Evolutionary conservation across 2,113 vertebrate species (phyloP).

Genomic region (Setophaga petechia): DNA sequence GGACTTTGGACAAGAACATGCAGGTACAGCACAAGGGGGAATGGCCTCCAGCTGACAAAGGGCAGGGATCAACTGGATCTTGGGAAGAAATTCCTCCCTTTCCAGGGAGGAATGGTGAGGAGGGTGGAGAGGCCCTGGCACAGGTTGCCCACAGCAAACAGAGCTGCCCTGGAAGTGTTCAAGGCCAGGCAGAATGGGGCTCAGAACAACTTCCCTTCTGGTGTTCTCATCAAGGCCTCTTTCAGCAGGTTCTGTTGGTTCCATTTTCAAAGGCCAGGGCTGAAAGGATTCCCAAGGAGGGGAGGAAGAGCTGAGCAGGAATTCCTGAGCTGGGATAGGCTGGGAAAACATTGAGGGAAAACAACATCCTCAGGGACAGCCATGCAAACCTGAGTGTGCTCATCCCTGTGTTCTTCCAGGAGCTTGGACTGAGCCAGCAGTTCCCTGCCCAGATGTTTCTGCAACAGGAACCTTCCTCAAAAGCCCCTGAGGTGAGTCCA

Average conservation of each 20-base stretch:
- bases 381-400: no score
- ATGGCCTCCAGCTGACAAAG: no score
- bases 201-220: no score
- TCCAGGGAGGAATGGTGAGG: no score
- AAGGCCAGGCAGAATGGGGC: no score
- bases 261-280: neutral
- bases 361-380: fast-evolving
- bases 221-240: neutral
- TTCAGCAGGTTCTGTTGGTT: neutral
- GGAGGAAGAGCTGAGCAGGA: neutral
- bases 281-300: neutral
- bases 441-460: neutral
- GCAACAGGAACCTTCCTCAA: neutral
- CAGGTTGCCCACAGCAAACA: no score
- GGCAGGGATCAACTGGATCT: no score
- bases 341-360: neutral
- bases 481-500: neutral
- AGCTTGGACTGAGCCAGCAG: neutral
- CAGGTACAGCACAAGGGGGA: no score
- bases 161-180: no score
- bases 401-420: fast-evolving
- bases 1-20: no score
- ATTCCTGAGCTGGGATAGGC: neutral
- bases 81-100: no score
- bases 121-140: no score